Conservation (phyloP, 2,113 vertebrate species). For the Ciconia maguari region DNA sequence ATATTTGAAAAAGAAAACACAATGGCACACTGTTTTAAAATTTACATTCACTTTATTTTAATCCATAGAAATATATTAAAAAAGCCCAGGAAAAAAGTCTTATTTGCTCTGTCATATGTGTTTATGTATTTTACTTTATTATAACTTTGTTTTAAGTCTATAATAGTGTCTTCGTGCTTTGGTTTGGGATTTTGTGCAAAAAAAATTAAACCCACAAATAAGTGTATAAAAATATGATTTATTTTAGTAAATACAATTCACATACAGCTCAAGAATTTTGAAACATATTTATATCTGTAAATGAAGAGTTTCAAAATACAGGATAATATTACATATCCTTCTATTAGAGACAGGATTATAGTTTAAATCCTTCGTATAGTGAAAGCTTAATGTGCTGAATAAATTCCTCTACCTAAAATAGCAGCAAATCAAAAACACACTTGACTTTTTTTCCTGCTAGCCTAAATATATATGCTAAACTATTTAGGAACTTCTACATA, state of each 20-base stretch:
- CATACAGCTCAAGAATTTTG: background rate
- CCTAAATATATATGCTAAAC: background rate
- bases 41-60: background rate
- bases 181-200: background rate
- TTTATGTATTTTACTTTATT: background rate
- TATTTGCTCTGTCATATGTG: background rate
- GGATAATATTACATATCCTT: background rate
- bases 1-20: background rate
- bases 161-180: background rate
- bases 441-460: background rate
- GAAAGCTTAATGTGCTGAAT: background rate
- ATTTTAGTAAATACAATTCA: background rate
- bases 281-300: background rate
- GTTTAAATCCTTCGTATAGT: background rate
- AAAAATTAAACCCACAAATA: background rate
- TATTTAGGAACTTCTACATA: background rate
- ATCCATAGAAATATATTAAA: background rate
- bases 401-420: background rate
- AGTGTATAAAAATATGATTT: background rate
- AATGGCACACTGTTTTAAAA: background rate
- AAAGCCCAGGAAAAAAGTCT: background rate
- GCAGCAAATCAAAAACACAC: background rate
- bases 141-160: background rate
- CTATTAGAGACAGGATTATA: background rate
- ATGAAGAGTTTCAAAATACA: background rate